Evolutionary conservation across 2,888 invertebrate genomes (phyloP), one percentile per base, ranked within the genome.

Genomic region (Erebia aethiops): DNA sequence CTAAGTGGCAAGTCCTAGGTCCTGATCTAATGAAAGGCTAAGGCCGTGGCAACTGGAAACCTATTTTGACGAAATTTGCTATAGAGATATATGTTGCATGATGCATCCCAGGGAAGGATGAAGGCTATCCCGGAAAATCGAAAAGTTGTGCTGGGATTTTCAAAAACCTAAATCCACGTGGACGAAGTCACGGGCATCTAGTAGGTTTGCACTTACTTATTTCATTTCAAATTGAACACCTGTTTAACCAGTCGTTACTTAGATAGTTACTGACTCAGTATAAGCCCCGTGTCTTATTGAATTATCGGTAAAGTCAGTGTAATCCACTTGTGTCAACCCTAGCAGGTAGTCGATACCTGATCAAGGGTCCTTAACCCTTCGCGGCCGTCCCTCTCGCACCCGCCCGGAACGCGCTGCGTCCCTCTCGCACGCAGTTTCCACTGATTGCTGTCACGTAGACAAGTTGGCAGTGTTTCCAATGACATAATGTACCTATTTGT

Each of bases 401-500:
- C 52, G 14, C 49, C 41, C 1, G 46, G n/a, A 16, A 11, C 64
- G 67, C 18, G 41, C 18, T n/a, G 68, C 67, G 11, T 77, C 80
- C 74, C 77, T 14, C 73, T 79, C 77, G 66, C 56, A 18, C 65
- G 9, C 21, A 11, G 74, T 65, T 76, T 49, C 68, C 67, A 66
- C 75, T 74, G 75, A 73, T 73, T 64, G 51, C 67, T 76, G 81
- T 81, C 83, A 84, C 84, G 84, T 83, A 84, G 76, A 76, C 80
- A 77, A 73, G 70, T 74, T 79, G 73, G 73, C 71, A 61, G 63
- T 69, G 67, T 67, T 72, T 70, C 62, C 56, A 60, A 56, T 67
- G 62, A 67, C 67, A 51, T 67, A 62, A 65, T 54, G 43, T 62
- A n/a, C n/a, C n/a, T n/a, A 46, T 56, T 46, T 35, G 26, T 18